Conservation (phyloP, 2,888 invertebrate species). For the Mesorhabditis sp. region DNA sequence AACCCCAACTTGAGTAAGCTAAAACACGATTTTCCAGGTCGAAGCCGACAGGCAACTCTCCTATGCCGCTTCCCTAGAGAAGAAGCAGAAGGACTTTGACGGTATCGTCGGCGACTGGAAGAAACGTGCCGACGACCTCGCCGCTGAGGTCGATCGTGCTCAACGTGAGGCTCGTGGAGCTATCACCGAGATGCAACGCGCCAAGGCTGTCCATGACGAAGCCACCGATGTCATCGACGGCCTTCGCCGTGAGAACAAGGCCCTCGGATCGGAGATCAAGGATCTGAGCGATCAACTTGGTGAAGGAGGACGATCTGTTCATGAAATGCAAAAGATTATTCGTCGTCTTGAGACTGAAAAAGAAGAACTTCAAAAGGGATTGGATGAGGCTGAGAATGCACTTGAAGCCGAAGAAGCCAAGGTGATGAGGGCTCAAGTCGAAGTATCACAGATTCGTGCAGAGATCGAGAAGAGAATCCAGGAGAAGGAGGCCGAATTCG, state of each 20-base stretch:
- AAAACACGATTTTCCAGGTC: slow-evolving; percentile 63
- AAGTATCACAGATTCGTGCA: slow-evolving; percentile 95
- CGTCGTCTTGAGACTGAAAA: slow-evolving; percentile 98
- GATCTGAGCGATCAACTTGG: slow-evolving; percentile 98
- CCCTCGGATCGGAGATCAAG: slow-evolving; percentile 95
- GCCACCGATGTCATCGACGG: slow-evolving; percentile 63
- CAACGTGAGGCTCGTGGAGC: slow-evolving; percentile 99
- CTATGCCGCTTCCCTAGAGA: slow-evolving; percentile 73
- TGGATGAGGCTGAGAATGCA: slow-evolving; percentile 91
- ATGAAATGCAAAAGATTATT: slow-evolving; percentile 97
- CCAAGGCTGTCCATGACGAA: slow-evolving; percentile 69
- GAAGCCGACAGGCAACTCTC: slow-evolving; percentile 55
- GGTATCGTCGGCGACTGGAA: slow-evolving; percentile 99
- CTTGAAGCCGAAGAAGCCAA: slow-evolving; percentile 98
- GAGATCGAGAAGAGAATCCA: slow-evolving; percentile 89
- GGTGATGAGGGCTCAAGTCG: slow-evolving; percentile 84
- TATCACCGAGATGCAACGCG: slow-evolving; percentile 97
- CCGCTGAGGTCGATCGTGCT: slow-evolving; percentile 93
- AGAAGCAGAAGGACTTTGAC: slow-evolving; percentile 99
- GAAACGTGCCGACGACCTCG: slow-evolving; percentile 76
- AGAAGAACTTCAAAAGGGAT: slow-evolving; percentile 75
- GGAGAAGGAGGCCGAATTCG: slow-evolving; percentile 99
- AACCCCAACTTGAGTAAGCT: too few species aligned
- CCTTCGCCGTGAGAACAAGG: slow-evolving; percentile 98
- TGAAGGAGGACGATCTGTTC: slow-evolving; percentile 85